Base-by-base conservation (phyloP, 2,888 invertebrate genomes). In the Dasysyrphus tricinctus region DNA sequence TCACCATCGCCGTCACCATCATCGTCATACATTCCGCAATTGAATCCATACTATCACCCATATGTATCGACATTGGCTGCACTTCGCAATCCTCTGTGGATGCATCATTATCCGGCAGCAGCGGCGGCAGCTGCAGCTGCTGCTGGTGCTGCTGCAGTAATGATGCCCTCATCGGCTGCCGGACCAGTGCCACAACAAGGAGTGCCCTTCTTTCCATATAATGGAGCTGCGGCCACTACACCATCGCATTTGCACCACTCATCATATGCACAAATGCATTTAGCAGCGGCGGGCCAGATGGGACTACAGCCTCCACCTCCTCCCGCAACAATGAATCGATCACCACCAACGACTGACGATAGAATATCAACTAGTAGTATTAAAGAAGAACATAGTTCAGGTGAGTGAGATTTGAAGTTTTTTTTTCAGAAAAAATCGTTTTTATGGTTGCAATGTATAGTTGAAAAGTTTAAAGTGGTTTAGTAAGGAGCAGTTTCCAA, bases 81-180 rank as follows among this genome's bases (percentile, higher is more conserved):
- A 5, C 91, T 94, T 88, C 91, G 94, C 77, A 92, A 93, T 88
- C 93, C 94, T 16, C 61, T 92, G 75, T 94, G 93, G 93, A 92
- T 93, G 93, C 94, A 94, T 88, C 94, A 93, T 89, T 93, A 93
- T 87, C 93, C 93, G 82, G 89, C 89, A 69, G 90, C 90, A 76
- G 90, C 90, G 8, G 91, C 93, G 75, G 92, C 93, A 84, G 89
- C 89, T 70, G 90, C 91, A 77, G 90, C 89, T 5, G 91, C 93
- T 74, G 92, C 93, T 69, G 72, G 79, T 72, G 88, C 76, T 80
- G 82, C 86, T 49, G 82, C 82, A 29, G 78, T 82, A 42, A 86
- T 86, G 83, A 65, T 83, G 65, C 82, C 82, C 8, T 76, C 82
- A 9, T 75, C 87, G 34, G 72, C 61, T 80, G 14, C 83, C 9